Evolutionary conservation across 2,888 invertebrate species (phyloP), one percentile per base, ranked within the genome.

Genomic region (Nowickia ferox): DNA sequence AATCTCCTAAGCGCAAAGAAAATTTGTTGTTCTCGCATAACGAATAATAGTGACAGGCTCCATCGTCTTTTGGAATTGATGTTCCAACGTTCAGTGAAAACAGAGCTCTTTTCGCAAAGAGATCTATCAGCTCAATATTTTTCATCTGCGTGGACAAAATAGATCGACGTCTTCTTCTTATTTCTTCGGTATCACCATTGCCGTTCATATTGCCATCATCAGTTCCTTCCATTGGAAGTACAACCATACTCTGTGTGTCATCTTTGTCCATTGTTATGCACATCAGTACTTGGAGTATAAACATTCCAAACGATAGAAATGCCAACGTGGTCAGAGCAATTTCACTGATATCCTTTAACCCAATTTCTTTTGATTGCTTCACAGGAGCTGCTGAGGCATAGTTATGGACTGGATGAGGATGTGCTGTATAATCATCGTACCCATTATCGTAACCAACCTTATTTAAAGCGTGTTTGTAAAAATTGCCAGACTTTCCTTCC

Each of bases 261-360:
- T 86, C 84, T 61, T 87, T 88, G 19, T 78, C 93, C 92, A 92
- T 91, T n/a, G 92, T 92, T 19, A 96, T 95, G 90, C 96, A 96
- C 95, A 97, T 96, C 10, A 97, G 93, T 15, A 97, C 95, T 91
- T 97, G 96, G 63, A 97, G 93, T 15, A 96, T 93, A 88, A 97
- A 97, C 93, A 96, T 95, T 44, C 96, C 96, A 89, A 97, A 97
- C 0, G 97, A 96, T 11, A 97, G 92, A 90, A 96, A 97, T 0
- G 97, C 97, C 51, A 97, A 94, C 0, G 96, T 96, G 0, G 97
- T 97, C 38, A 97, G 93, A 0, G 96, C 96, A 84, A 97, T 95
- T 84, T 97, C 97, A 88, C 96, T 96, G 53, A 97, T 94, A 88
- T 97, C 92, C 78, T 94, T 94, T 38, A 97, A 91, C 0, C 95